Conservation (phyloP, 2,113 vertebrate genomes). For the Danionella cerebrum region DNA sequence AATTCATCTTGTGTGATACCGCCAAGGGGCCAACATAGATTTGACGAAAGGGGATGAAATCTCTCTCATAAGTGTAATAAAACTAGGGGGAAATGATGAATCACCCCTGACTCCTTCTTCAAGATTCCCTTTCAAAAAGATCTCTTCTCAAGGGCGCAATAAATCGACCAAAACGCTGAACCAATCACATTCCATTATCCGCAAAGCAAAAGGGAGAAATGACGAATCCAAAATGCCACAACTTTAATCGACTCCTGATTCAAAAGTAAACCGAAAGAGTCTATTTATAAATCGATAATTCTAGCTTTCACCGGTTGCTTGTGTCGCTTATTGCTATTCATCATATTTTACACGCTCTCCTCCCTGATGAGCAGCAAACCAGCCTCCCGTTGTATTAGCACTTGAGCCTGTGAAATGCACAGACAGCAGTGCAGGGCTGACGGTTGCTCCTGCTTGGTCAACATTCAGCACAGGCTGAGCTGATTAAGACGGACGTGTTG, state of each 20-base stretch:
- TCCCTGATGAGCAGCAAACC: neutral
- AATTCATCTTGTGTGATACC: slow-evolving; percentile 40
- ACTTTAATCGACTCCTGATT: slow-evolving; percentile 33
- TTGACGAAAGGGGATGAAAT: slow-evolving; percentile 34
- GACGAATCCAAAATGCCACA: neutral
- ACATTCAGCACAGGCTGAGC: neutral
- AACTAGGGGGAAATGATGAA: slow-evolving; percentile 25
- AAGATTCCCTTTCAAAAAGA: slow-evolving; percentile 29
- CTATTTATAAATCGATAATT: neutral
- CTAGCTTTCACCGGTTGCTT: slow-evolving; percentile 24
- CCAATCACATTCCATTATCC: slow-evolving; percentile 28
- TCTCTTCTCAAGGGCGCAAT: slow-evolving; percentile 34
- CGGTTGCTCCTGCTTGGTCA: slow-evolving; percentile 13
- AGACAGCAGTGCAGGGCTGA: slow-evolving; percentile 13
- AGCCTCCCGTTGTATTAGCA: neutral
- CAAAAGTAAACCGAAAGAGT: no score
- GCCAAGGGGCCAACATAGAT: slow-evolving; percentile 30
- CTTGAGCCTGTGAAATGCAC: slow-evolving; percentile 7
- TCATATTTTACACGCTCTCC: slow-evolving; percentile 25
- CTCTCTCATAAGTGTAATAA: slow-evolving; percentile 42
- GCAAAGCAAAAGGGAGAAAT: neutral
- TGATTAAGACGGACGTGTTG: slow-evolving; percentile 15
- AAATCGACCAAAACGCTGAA: slow-evolving; percentile 22
- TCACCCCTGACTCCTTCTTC: slow-evolving; percentile 31
- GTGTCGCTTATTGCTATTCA: slow-evolving; percentile 39